Conservation (phyloP, 2,113 vertebrate species). For the Nesogale talazaci region DNA sequence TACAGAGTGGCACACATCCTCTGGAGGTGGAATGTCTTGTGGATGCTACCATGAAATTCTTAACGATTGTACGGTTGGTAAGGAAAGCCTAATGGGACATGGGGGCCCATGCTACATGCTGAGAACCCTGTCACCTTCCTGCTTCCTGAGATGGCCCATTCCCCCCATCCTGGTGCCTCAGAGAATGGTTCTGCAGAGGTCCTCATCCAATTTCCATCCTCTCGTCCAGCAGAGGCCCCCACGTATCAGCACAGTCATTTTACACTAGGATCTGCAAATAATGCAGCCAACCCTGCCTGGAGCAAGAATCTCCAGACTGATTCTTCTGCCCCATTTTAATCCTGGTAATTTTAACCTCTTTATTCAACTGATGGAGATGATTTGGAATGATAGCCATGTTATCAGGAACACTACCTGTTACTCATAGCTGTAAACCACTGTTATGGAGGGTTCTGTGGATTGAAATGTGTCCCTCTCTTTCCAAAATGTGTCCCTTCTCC, state of each 20-base stretch:
- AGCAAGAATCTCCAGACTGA: background rate
- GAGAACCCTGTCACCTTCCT: background rate
- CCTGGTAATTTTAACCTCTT: background rate
- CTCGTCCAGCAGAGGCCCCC: background rate
- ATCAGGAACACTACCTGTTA: background rate
- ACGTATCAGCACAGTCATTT: background rate
- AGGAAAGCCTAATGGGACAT: background rate
- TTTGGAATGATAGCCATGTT: background rate
- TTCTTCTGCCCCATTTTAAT: background rate
- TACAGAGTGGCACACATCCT: background rate
- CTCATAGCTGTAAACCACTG: background rate
- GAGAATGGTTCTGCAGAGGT: background rate
- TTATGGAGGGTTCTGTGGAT: background rate
- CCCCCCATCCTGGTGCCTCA: background rate
- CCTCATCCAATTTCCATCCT: background rate
- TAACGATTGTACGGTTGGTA: background rate
- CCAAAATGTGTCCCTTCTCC: no score
- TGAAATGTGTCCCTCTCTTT: background rate
- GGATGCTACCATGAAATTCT: background rate
- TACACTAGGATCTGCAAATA: background rate
- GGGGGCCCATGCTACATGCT: rapidly evolving
- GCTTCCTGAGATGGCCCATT: background rate
- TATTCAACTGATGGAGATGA: background rate
- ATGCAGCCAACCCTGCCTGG: background rate
- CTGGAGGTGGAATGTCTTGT: background rate